Conservation (phyloP, 2,797 vertebrate genomes). For the Clarias laeviceps region DNA sequence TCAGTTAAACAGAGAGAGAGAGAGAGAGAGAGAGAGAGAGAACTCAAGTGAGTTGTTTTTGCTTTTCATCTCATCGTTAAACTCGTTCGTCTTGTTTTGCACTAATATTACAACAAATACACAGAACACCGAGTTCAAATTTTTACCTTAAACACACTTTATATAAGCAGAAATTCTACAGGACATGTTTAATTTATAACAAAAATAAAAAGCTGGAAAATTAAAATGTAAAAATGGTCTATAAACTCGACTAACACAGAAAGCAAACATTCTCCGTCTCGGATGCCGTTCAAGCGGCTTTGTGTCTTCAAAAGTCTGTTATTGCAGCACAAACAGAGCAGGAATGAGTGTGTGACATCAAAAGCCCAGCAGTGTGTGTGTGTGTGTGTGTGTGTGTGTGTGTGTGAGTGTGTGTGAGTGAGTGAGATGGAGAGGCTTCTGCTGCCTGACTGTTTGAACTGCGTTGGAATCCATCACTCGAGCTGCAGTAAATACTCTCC, state of each 20-base stretch:
- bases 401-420: constrained; percentile 1
- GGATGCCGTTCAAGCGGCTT: background rate
- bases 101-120: background rate
- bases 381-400: constrained; percentile 18
- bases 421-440: constrained; percentile 47
- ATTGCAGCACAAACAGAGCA: constrained; percentile 6
- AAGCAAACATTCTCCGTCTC: background rate
- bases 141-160: background rate
- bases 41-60: background rate
- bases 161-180: background rate
- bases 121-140: background rate
- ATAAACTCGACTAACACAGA: background rate
- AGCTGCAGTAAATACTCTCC: constrained; percentile 31
- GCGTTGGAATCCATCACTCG: constrained; percentile 54
- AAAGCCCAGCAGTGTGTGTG: constrained; percentile 22
- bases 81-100: background rate
- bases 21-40: background rate
- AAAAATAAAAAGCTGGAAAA: background rate
- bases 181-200: background rate
- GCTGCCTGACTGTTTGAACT: constrained; percentile 54
- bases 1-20: background rate
- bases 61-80: background rate
- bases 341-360: constrained; percentile 29
- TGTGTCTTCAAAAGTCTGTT: constrained; percentile 5
- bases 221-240: background rate